A percentile compares a stretch with the other conserved stretches of the same genome.
These are phyloP conservation scores for Oopsacas minuta DNA, from an alignment of 37 sponge, comb jelly and placozoan genomes.

Conservation along the genomic window DNA sequence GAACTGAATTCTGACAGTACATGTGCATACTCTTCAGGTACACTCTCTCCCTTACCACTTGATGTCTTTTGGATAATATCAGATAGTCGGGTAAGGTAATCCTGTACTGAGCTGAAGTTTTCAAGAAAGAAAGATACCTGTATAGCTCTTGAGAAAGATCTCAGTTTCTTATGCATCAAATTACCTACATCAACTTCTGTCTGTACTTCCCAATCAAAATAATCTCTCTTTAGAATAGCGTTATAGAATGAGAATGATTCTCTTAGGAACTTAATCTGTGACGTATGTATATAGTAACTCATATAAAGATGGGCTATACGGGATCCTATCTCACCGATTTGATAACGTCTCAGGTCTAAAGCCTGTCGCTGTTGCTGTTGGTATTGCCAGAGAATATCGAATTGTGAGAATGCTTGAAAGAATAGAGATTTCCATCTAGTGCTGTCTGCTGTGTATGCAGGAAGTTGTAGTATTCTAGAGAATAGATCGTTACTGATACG, in stretches of 20 bases:
- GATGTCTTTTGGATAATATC: background rate
- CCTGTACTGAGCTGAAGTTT: background rate
- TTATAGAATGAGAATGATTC: background rate
- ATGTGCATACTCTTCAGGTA: background rate
- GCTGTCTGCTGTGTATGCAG: background rate
- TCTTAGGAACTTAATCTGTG: background rate
- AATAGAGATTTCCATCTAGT: background rate
- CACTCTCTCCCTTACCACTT: background rate
- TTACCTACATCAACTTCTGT: background rate
- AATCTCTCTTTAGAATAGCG: background rate
- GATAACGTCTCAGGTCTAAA: background rate
- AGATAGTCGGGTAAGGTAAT: background rate
- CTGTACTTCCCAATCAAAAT: background rate
- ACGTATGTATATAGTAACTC: background rate
- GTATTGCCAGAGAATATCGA: constrained; percentile 4
- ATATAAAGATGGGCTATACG: background rate
- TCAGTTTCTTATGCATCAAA: background rate
- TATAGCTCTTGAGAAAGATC: background rate
- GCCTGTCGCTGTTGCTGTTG: background rate
- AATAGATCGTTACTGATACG: background rate
- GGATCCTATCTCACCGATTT: constrained; percentile 4
- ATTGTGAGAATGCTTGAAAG: background rate
- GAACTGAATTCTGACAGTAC: background rate
- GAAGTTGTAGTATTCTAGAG: background rate
- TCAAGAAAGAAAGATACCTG: background rate